phyloP scores from a whole-genome alignment of 2,113 vertebrate species.

The Etheostoma cragini region DNA sequence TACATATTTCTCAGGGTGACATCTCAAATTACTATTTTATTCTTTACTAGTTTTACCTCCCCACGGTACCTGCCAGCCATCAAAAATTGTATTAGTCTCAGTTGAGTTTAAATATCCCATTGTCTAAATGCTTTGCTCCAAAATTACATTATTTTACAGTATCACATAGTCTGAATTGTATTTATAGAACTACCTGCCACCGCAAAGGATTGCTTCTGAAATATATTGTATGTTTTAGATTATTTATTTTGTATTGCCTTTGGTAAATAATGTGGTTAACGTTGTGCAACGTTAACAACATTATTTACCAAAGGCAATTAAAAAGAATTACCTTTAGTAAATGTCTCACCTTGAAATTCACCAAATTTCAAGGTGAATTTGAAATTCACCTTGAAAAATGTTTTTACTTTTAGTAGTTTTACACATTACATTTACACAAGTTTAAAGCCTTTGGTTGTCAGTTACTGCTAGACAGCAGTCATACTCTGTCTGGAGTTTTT shows the following conservation, averaged over 20 bases:
- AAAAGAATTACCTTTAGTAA: too few relatives aligned
- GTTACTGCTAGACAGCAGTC: not conserved
- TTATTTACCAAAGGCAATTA: too few relatives aligned
- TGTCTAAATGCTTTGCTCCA: too few relatives aligned
- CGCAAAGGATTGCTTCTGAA: not conserved
- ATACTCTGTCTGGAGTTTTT: not conserved
- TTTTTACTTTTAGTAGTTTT: too few relatives aligned
- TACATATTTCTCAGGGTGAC: not conserved
- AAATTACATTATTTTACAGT: too few relatives aligned
- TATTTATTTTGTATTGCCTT: not conserved
- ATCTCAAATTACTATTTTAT: conserved; percentile 10
- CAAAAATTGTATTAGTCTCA: not conserved
- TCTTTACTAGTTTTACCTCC: conserved; percentile 1
- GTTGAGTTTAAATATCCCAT: not conserved
- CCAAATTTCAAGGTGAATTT: too few relatives aligned
- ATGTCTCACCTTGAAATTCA: too few relatives aligned
- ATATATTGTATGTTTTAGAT: too few relatives aligned
- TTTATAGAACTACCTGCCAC: not conserved
- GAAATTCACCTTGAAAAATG: too few relatives aligned
- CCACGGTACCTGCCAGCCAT: conserved; percentile 4
- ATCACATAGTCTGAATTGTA: conserved; percentile 15
- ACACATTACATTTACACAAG: too few relatives aligned
- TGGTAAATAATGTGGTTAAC: not conserved
- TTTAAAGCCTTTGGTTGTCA: too few relatives aligned
- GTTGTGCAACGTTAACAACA: too few relatives aligned